Evolutionary conservation across 2,113 vertebrate genomes (phyloP), one percentile per base, ranked within the genome.

Genomic region (Amphiprion percula): DNA sequence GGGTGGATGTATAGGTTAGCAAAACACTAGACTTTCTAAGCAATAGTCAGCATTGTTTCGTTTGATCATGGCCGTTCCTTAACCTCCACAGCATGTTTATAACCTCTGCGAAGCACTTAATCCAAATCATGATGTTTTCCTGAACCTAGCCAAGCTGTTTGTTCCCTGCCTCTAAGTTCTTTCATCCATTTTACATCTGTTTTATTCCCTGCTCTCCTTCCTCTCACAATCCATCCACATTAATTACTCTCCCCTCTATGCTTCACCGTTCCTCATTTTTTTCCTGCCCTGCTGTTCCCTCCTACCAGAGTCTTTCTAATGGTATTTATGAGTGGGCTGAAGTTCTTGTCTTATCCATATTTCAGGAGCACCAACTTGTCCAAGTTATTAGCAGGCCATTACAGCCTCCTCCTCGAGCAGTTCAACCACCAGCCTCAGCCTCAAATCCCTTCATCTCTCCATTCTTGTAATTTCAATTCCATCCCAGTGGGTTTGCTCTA

Each of bases 341-440:
- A 58, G 33, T 68, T 77, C 72, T 64, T 65, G 47, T 83, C 52
- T 55, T 30, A 58, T 84, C 49, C 65, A 78, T 89, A 73, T 85
- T 83, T 83, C 66, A 89, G 73, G 65, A 68, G 68, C 39, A 16
- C 49, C 60, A 66, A 68, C 67, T 75, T 80, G 74, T 82, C 63
- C 19, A 56, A 58, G 28, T 77, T 87, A 72, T 83, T 73, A 83
- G 54, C n/a, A 56, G 14, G 26, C 63, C 68, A 83, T 88, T 81
- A 77, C 17, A 56, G 61, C 53, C 44, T 68, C 60, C 65, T 76
- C 61, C 47, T 39, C 4, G 9, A 55, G 53, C 52, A 37, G 44
- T 15, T 26, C 41, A 70, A 44, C 58, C 69, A 50, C 3, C 52
- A 60, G 37, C 63, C 44, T 56, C 24, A n/a, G 52, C 54, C 47